Evolutionary conservation across 1,140 invertebrate species (phyloP).

Genomic region (Brachionus calyciflorus): DNA sequence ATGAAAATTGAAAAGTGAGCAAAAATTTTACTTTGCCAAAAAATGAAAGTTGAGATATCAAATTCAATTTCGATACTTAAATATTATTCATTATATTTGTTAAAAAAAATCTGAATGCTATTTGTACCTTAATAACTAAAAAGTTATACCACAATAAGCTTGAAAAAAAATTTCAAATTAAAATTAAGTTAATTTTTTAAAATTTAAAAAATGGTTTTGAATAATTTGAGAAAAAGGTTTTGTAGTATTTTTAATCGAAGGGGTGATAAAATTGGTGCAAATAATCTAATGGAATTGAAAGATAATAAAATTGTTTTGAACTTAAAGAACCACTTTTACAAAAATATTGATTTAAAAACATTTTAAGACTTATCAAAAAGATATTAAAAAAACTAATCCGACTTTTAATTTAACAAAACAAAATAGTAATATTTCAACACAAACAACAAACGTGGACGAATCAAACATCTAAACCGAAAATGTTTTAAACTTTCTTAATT

Average conservation of each 20-base stretch:
- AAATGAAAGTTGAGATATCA: too few species aligned
- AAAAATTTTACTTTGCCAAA: too few species aligned
- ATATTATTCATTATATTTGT: too few species aligned
- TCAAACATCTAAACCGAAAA: too few species aligned
- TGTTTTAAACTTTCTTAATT: too few species aligned
- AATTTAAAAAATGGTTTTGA: background rate
- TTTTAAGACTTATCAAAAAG: background rate
- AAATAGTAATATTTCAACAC: background rate
- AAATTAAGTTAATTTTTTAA: background rate
- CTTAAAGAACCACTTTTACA: background rate
- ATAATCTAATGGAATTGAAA: background rate
- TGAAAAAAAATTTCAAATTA: background rate
- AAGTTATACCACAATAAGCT: too few species aligned
- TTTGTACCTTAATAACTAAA: too few species aligned
- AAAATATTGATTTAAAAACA: constrained; percentile 17
- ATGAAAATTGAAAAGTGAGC: too few species aligned
- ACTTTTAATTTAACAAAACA: background rate
- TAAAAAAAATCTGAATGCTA: too few species aligned
- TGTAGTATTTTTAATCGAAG: constrained; percentile 4
- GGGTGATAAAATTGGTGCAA: background rate
- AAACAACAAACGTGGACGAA: too few species aligned
- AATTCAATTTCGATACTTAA: too few species aligned
- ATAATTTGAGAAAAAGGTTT: constrained; percentile 11
- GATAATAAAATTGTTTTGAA: background rate
- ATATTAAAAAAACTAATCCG: background rate